Base-by-base conservation (phyloP, 1,140 invertebrate genomes). In the Bathynomus jamesi region DNA sequence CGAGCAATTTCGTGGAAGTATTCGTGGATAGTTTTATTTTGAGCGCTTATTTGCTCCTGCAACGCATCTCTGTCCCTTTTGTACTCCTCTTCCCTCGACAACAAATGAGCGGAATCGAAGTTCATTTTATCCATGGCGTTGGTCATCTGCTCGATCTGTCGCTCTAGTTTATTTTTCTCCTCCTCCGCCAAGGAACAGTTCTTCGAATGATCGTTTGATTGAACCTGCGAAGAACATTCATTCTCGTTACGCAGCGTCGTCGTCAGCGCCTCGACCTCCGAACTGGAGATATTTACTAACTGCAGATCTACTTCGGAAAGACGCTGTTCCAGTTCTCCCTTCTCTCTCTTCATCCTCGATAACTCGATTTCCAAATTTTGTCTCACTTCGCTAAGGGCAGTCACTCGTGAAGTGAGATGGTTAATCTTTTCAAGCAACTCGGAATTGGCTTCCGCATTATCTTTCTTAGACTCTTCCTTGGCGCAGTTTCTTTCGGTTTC, bases 291-390 rank as follows among this genome's bases (percentile, higher is more conserved):
- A 29, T 74, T 74, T 24, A 67, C 72, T 24, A 68, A 28, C 4
- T 65, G 67, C n/a, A 62, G 62, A 7, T 68, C 66, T 4, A 64
- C 29, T 31, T 73, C 61, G 7, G 31, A 53, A 25, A 67, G 64
- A 7, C 62, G 68, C 13, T 69, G 46, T n/a, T 67, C 32, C 25
- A 66, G 13, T 10, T 21, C 28, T 17, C 63, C 67, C 17, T 69
- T 32, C 27, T 70, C 72, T 17, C 53, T 65, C 46, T 65, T 40
- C 63, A 74, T 30, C 8, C 24, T 66, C 17, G 65, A 46, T 3
- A 70, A 68, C 64, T 74, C 72, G 3, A 65, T 70, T 32, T 74
- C 72, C 3, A 74, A 24, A 28, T 74, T 74, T 27, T 69, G 31
- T 1, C 72, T 40, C 21, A 69, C 72, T 46, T 74, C 72, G 28